Evolutionary conservation across 2,113 vertebrate genomes (phyloP).

Genomic region (Nothobranchius furzeri): DNA sequence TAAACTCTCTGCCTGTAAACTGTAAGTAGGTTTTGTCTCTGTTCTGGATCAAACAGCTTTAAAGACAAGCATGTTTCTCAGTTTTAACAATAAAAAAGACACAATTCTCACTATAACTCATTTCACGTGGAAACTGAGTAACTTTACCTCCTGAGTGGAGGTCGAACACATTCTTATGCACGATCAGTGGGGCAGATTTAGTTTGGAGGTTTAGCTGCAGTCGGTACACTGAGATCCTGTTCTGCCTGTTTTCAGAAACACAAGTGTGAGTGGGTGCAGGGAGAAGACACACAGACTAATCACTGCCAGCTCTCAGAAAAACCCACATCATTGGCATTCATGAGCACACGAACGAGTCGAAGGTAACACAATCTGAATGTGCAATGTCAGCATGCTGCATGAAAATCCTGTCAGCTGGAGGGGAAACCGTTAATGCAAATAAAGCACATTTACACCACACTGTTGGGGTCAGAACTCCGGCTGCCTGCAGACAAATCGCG

Average conservation of each 20-base stretch:
- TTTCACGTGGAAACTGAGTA: no score
- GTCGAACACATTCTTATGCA: no score
- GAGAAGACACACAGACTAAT: constrained; percentile 3
- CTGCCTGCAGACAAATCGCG: constrained; percentile 6
- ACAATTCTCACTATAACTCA: no score
- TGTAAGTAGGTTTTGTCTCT: no score
- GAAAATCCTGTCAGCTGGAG: constrained; percentile 5
- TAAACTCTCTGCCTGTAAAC: no score
- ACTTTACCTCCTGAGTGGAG: no score
- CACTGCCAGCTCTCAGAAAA: constrained; percentile 25
- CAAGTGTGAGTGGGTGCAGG: constrained; percentile 32
- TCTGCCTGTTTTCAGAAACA: constrained; percentile 14
- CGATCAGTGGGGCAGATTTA: no score
- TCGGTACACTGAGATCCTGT: background rate
- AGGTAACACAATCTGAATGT: constrained; percentile 19
- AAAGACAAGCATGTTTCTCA: no score
- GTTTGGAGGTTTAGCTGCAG: no score
- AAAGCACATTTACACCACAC: constrained; percentile 52
- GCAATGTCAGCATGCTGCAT: constrained; percentile 35
- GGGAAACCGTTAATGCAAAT: constrained; percentile 54
- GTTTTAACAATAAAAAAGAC: no score
- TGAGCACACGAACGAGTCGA: constrained; percentile 6
- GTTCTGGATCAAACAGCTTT: no score
- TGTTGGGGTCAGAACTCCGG: background rate
- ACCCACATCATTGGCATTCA: constrained; percentile 19